Evolutionary conservation across 2,113 vertebrate genomes (phyloP).

Genomic region (Stegostoma tigrinum): DNA sequence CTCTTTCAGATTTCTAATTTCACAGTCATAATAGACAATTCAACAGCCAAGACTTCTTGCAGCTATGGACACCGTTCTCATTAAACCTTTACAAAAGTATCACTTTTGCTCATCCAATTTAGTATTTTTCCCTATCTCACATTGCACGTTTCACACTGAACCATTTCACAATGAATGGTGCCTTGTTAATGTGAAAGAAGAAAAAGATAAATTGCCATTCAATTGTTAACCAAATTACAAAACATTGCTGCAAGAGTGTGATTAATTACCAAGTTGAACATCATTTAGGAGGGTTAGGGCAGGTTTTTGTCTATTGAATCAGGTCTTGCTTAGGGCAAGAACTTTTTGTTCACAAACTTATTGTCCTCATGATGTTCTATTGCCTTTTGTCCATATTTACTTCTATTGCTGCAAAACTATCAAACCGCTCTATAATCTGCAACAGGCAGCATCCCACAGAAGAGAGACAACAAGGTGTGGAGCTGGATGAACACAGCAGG

Average conservation of each 20-base stretch:
- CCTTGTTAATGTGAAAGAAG: neutral
- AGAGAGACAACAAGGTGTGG: too few relatives aligned
- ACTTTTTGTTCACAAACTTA: neutral
- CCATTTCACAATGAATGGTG: neutral
- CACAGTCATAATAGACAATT: neutral
- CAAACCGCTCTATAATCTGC: neutral
- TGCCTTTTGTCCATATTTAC: neutral
- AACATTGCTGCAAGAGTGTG: neutral
- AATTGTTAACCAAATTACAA: neutral
- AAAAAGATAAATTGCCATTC: neutral
- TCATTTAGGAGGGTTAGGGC: neutral
- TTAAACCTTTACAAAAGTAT: neutral
- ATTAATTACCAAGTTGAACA: neutral
- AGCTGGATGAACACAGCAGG: too few relatives aligned
- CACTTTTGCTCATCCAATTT: neutral
- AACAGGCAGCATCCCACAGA: too few relatives aligned
- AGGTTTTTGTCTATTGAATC: neutral
- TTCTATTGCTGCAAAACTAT: neutral
- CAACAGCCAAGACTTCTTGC: neutral
- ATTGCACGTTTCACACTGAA: neutral
- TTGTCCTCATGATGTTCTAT: neutral
- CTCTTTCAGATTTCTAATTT: neutral
- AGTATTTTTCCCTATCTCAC: neutral
- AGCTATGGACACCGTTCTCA: neutral
- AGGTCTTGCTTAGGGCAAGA: neutral